phyloP scores from a whole-genome alignment of 2,113 vertebrate genomes.

The Rhadina sibilatrix region DNA sequence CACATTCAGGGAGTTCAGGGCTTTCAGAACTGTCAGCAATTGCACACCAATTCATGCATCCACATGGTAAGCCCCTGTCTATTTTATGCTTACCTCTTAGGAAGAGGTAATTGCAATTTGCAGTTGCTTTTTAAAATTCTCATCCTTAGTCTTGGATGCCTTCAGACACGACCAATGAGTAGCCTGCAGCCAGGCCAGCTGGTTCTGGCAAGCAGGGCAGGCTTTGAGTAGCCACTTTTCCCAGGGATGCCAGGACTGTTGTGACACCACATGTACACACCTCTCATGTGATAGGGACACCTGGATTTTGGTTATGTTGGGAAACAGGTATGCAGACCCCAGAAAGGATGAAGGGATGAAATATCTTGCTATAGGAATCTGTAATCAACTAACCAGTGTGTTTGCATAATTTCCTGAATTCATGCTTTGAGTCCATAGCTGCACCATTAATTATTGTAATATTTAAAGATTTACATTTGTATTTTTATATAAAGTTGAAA shows the following conservation, averaged over 20 bases:
- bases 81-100: neutral
- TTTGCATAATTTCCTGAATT: neutral
- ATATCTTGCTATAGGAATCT: neutral
- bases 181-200: neutral
- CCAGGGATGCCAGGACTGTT: neutral
- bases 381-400: neutral
- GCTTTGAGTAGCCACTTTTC: neutral
- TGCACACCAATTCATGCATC: neutral
- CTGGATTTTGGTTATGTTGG: neutral
- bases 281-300: neutral
- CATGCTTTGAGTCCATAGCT: neutral
- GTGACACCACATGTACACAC: neutral
- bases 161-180: neutral
- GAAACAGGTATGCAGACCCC: accelerated
- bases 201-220: neutral
- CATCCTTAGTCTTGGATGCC: neutral
- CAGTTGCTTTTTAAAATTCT: neutral
- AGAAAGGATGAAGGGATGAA: neutral
- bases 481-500: neutral
- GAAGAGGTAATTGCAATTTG: neutral
- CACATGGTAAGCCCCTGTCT: neutral
- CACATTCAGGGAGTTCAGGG: neutral
- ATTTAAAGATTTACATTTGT: neutral
- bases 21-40: neutral
- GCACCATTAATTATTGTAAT: neutral